Conservation (phyloP, 2,888 invertebrate species). For the Dasysyrphus tricinctus region DNA sequence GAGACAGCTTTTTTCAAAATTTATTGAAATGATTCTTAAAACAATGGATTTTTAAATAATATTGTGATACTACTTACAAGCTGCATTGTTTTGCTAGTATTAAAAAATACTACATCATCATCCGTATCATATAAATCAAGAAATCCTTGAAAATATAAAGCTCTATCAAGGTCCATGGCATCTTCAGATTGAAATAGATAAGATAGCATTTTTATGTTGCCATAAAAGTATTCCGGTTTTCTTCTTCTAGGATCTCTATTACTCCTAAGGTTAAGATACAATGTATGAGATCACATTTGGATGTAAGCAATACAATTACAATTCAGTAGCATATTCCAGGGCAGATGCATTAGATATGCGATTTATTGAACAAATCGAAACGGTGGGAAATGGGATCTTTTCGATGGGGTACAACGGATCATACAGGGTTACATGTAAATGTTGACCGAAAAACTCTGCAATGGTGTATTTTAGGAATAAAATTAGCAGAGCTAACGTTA, state of each 20-base stretch:
- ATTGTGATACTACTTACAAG: too few species aligned
- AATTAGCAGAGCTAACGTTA: slow-evolving; percentile 79
- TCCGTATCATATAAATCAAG: slow-evolving; percentile 79
- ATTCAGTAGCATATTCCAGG: slow-evolving; percentile 79
- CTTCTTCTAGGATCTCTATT: slow-evolving; percentile 76
- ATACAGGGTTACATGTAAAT: slow-evolving; percentile 73
- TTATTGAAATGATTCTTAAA: too few species aligned
- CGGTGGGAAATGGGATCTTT: slow-evolving; percentile 85
- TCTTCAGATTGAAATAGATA: slow-evolving; percentile 77
- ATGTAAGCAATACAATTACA: slow-evolving; percentile 78
- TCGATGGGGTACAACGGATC: slow-evolving; percentile 84
- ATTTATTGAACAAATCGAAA: slow-evolving; percentile 86
- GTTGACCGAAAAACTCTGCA: slow-evolving; percentile 77
- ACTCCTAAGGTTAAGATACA: slow-evolving; percentile 68
- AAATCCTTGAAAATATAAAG: slow-evolving; percentile 79
- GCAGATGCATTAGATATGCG: slow-evolving; percentile 83
- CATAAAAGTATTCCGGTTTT: slow-evolving; percentile 76
- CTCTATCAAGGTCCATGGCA: slow-evolving; percentile 76
- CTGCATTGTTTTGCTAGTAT: slow-evolving; percentile 78
- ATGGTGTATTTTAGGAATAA: slow-evolving; percentile 78
- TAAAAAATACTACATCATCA: slow-evolving; percentile 79
- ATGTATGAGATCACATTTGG: background rate
- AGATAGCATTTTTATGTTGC: slow-evolving; percentile 77
- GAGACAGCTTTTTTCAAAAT: slow-evolving; percentile 80
- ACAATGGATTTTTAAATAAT: too few species aligned